Evolutionary conservation across 1,140 invertebrate genomes (phyloP).

Genomic region (Yoshiicerus persimilis): DNA sequence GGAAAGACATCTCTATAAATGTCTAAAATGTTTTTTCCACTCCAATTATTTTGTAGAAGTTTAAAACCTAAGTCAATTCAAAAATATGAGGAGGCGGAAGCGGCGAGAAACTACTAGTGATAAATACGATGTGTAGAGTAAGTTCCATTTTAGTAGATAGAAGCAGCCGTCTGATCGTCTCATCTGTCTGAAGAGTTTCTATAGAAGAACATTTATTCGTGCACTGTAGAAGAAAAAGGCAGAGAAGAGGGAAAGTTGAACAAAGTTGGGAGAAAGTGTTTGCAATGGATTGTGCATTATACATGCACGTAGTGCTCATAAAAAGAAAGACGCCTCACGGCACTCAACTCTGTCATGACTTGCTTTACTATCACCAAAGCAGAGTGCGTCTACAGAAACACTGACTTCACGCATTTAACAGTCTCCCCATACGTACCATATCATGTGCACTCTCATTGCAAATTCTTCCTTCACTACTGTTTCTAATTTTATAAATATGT

Average conservation of each 20-base stretch:
- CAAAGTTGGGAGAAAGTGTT: neutral
- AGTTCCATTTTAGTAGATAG: too few relatives aligned
- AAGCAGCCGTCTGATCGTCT: too few relatives aligned
- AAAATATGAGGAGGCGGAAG: too few relatives aligned
- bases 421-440: neutral
- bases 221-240: neutral
- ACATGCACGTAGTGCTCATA: neutral
- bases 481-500: too few relatives aligned
- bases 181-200: neutral
- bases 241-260: neutral
- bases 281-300: constrained; percentile 10
- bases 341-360: neutral
- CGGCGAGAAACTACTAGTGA: too few relatives aligned
- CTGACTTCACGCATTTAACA: neutral
- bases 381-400: neutral
- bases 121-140: too few relatives aligned
- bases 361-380: neutral
- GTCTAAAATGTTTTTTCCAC: too few relatives aligned
- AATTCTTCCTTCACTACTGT: too few relatives aligned
- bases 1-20: too few relatives aligned
- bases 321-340: neutral
- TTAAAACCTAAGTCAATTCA: too few relatives aligned
- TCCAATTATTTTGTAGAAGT: too few relatives aligned
- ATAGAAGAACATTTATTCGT: neutral
- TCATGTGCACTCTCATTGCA: neutral